Evolutionary conservation across 2,888 invertebrate genomes (phyloP).

Genomic region (Chymomyza procnemis): DNA sequence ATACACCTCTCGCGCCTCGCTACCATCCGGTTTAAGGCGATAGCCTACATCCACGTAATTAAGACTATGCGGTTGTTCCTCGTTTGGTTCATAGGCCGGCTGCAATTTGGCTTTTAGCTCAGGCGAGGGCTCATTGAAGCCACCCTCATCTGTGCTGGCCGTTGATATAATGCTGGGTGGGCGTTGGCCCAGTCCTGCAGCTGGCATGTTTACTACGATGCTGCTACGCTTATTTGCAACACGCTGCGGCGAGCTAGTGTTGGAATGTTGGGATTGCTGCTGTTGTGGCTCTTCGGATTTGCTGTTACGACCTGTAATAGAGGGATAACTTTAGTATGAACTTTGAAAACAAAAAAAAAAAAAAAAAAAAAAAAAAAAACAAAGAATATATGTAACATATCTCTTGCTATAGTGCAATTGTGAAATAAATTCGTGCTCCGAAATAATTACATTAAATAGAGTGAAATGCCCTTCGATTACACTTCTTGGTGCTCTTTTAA

Average conservation of each 20-base stretch:
- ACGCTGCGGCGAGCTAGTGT: slow-evolving; percentile 66
- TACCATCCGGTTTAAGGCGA: slow-evolving; percentile 78
- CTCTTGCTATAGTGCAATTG: too few species aligned
- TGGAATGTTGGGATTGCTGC: slow-evolving; percentile 48
- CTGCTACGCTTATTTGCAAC: slow-evolving; percentile 81
- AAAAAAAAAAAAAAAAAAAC: too few species aligned
- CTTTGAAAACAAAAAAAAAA: too few species aligned
- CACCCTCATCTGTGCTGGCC: slow-evolving; percentile 83
- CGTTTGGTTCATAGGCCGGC: slow-evolving; percentile 62
- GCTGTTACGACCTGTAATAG: slow-evolving; percentile 64
- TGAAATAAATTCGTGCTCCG: too few species aligned
- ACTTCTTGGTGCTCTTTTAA: too few species aligned
- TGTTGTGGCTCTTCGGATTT: slow-evolving; percentile 43
- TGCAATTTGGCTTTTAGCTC: slow-evolving; percentile 83
- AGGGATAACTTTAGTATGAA: neutral
- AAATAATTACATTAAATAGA: too few species aligned
- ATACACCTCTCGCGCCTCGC: slow-evolving; percentile 77
- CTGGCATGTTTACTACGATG: slow-evolving; percentile 83
- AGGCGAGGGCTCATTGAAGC: slow-evolving; percentile 86
- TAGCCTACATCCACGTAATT: slow-evolving; percentile 79
- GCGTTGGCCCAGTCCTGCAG: slow-evolving; percentile 82
- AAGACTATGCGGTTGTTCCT: slow-evolving; percentile 60
- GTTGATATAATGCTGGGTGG: slow-evolving; percentile 85
- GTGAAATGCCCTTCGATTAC: too few species aligned
- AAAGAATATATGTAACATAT: too few species aligned